Evolutionary conservation across 2,888 invertebrate species (phyloP), one percentile per base, ranked within the genome.

Genomic region (Mongoloraphidia duomilia): DNA sequence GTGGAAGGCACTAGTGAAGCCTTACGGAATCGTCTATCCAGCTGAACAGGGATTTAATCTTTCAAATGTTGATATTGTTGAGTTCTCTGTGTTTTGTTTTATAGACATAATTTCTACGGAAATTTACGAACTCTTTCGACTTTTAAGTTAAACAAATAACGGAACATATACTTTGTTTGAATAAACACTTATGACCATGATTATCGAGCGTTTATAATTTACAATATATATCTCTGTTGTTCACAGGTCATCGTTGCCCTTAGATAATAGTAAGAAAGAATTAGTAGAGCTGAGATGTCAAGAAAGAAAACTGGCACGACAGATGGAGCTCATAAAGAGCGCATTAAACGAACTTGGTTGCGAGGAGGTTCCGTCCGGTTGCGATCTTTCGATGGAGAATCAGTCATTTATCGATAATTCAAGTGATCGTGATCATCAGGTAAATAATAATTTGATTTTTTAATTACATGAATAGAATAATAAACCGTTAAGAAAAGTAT

Each of bases 281-380:
- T 67, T 91, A 41, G 77, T 82, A 58, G 87, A 91, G 61, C 68
- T 89, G 51, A 79, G 83, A 57, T 89, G 91, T 59, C 80, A 82
- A 54, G 89, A 93, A 64, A 79, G 87, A 53, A 89, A 88, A 64
- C 80, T 87, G 65, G 79, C 82, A 51, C 81, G 80, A 58, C 83
- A 92, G 62, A 79, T 84, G 4, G 89, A 91, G 62, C 78, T 91
- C 65, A 89, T 90, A 56, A 80, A 84, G 59, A 77, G 81, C 42
- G 89, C 90, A n/a, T 68, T 91, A 51, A 87, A 85, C 51, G 88
- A 90, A 66, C 73, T 90, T 34, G 89, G 90, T 49, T 89, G 89
- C 63, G 89, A 90, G 66, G 89, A 90, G 69, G 76, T 86, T 50
- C 90, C 90, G 12, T 82, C 86, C 8, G 90, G 87, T 46, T 88